phyloP scores from a whole-genome alignment of 1,140 invertebrate genomes.

The Cyphomyrmex costatus region DNA sequence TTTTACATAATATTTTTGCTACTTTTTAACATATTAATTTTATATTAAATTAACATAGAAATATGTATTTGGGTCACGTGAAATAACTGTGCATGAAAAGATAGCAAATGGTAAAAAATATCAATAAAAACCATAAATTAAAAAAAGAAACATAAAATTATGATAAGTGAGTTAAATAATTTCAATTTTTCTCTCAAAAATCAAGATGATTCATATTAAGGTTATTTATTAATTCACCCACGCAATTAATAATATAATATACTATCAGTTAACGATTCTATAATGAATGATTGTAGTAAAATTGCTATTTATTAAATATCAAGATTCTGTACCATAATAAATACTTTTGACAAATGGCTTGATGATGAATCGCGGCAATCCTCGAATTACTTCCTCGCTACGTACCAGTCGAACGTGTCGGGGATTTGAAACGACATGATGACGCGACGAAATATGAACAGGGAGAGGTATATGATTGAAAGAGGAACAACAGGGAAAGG shows the following conservation, averaged over 20 bases:
- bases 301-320: background rate
- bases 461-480: constrained; percentile 16
- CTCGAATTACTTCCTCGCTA: constrained; percentile 46
- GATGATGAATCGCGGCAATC: constrained; percentile 64
- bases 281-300: background rate
- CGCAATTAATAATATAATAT: background rate
- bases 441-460: constrained; percentile 56
- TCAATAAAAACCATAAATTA: background rate
- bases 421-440: constrained; percentile 63
- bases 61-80: too few relatives aligned
- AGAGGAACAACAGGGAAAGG: background rate
- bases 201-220: too few relatives aligned
- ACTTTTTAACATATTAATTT: too few relatives aligned
- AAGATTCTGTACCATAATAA: background rate
- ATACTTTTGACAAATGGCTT: constrained; percentile 42
- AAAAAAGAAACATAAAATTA: background rate
- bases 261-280: background rate
- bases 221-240: too few relatives aligned
- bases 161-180: too few relatives aligned
- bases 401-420: constrained; percentile 35
- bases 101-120: background rate
- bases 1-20: too few relatives aligned
- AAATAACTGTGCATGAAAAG: too few relatives aligned
- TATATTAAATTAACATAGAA: too few relatives aligned
- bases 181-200: too few relatives aligned